Percentiles rank a stretch among this genome's conserved stretches.
phyloP scores from a whole-genome alignment of 2,797 vertebrate genomes.

The Potorous gilbertii region DNA sequence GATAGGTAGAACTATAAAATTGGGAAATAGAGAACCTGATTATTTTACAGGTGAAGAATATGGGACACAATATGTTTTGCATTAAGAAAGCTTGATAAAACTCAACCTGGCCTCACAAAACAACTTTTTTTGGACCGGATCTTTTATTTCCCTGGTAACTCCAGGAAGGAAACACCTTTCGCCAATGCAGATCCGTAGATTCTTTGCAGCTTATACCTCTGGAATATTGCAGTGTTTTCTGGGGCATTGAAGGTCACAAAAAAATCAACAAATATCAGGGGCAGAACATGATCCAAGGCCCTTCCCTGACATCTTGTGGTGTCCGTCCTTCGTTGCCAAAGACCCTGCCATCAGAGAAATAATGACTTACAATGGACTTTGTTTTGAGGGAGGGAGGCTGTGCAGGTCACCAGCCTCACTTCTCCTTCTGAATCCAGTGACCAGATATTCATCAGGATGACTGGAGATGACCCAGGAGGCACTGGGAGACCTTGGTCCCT shows the following conservation, averaged over 20 bases:
- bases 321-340: no score
- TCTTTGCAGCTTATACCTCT: neutral
- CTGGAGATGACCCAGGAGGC: no score
- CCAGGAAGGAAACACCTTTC: neutral
- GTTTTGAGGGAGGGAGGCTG: no score
- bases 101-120: neutral
- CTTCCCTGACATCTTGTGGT: no score
- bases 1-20: neutral
- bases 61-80: neutral
- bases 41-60: neutral
- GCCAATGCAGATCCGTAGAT: neutral
- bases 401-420: no score
- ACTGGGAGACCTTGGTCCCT: no score
- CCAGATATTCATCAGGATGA: no score
- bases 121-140: neutral
- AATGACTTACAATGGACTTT: no score
- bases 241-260: neutral
- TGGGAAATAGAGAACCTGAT: neutral
- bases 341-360: no score
- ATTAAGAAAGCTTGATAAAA: constrained; percentile 14
- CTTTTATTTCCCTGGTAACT: neutral
- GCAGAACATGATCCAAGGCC: neutral
- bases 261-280: neutral
- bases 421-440: no score
- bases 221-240: neutral